Evolutionary conservation across 1,140 invertebrate genomes (phyloP).

Genomic region (Drosophila littoralis): DNA sequence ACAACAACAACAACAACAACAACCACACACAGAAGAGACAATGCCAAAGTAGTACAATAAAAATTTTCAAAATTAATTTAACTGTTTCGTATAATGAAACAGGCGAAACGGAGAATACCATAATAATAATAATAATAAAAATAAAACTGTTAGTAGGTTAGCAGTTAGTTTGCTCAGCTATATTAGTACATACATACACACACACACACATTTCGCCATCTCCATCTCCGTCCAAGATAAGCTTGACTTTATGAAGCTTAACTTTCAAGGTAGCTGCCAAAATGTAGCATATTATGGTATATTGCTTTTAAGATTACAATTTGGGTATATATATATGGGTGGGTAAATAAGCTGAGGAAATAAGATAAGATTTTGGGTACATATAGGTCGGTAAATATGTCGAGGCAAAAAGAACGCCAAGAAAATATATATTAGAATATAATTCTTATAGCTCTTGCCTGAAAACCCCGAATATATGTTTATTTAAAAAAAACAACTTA

Average conservation of each 20-base stretch:
- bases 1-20: too few species aligned
- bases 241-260: not conserved
- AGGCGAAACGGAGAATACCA: constrained; percentile 6
- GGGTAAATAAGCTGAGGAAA: not conserved
- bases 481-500: too few species aligned
- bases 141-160: constrained; percentile 5
- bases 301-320: too few species aligned
- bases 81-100: constrained; percentile 19
- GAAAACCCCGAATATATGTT: too few species aligned
- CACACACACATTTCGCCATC: not conserved
- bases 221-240: not conserved
- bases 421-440: too few species aligned
- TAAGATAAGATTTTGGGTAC: too few species aligned
- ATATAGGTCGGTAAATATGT: too few species aligned
- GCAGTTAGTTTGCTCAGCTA: not conserved
- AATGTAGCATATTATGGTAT: not conserved
- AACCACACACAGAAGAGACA: constrained; percentile 24
- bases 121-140: not conserved
- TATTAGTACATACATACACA: not conserved
- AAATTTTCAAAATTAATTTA: constrained; percentile 18
- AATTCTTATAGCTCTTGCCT: too few species aligned
- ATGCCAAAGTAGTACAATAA: constrained; percentile 17
- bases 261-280: not conserved
- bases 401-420: too few species aligned
- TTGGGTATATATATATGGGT: not conserved